Percentiles rank a stretch among this genome's conserved stretches.
These are phyloP conservation scores for Rhinoderma darwinii DNA, from an alignment of 2,113 vertebrate genomes.

Conservation along the genomic window DNA sequence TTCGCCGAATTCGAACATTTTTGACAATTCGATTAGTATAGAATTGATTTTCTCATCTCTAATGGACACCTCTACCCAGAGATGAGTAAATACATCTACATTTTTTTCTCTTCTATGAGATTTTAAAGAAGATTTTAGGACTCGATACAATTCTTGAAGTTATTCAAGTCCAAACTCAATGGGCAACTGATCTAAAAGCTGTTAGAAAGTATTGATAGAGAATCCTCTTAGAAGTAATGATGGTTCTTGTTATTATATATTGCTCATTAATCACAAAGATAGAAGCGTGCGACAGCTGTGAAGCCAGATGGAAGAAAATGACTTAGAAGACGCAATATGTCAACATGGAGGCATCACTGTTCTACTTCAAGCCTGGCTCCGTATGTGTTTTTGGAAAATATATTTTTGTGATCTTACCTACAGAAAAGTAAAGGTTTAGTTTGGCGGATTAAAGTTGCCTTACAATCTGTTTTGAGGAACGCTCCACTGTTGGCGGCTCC, in stretches of 20 bases:
- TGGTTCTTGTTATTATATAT: not conserved
- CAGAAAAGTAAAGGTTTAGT: not conserved
- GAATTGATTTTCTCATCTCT: too few species aligned
- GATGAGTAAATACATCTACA: too few species aligned
- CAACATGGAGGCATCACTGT: not conserved
- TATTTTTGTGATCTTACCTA: not conserved
- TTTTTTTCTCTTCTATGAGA: not conserved
- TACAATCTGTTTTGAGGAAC: too few species aligned
- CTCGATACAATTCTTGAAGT: not conserved
- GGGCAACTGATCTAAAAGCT: not conserved
- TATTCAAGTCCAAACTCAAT: not conserved
- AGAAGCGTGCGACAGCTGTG: not conserved
- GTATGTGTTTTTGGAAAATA: conserved; percentile 35
- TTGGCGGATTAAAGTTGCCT: not conserved
- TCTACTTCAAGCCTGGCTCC: conserved; percentile 4
- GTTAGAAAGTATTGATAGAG: not conserved
- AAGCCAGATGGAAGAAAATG: conserved; percentile 17
- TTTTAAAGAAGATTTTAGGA: not conserved
- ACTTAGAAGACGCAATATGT: conserved; percentile 21
- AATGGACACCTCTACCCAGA: too few species aligned
- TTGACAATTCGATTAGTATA: too few species aligned
- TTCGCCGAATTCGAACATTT: too few species aligned
- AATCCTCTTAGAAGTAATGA: not conserved
- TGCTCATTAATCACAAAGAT: conserved; percentile 27
- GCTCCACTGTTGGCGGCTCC: too few species aligned